Percentiles rank a stretch among this genome's conserved stretches.
Conservation (phyloP, 2,797 vertebrate species). For the Chrysocyon brachyurus region DNA sequence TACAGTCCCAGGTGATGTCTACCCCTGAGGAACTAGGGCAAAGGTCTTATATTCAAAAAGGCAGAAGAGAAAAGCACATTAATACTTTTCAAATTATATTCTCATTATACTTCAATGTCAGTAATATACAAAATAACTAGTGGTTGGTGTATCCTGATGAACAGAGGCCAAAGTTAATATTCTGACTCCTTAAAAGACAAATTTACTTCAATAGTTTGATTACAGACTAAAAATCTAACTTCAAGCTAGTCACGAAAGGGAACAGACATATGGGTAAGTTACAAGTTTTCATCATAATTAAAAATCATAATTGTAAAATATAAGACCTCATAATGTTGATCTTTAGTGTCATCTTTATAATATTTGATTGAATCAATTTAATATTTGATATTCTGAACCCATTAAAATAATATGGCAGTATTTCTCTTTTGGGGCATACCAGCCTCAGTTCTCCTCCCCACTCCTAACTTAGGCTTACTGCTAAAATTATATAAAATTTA, state of each 20-base stretch:
- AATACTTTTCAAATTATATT: slow-evolving; percentile 44
- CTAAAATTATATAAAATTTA: slow-evolving; percentile 33
- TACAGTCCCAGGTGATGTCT: neutral
- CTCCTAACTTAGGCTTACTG: neutral
- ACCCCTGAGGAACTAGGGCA: neutral
- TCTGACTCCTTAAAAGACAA: neutral
- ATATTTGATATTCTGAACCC: neutral
- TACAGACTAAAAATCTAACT: slow-evolving; percentile 32
- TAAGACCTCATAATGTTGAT: neutral
- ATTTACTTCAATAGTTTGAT: neutral
- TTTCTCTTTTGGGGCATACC: neutral
- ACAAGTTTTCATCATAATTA: slow-evolving; percentile 10
- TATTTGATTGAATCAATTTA: neutral
- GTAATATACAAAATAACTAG: neutral
- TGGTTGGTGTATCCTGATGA: neutral
- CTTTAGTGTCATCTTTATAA: neutral
- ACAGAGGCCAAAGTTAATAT: neutral
- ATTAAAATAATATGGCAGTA: neutral
- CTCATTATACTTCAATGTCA: neutral
- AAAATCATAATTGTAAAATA: neutral
- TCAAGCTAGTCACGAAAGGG: neutral
- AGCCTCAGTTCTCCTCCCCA: neutral
- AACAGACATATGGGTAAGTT: neutral
- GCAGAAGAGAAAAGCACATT: neutral
- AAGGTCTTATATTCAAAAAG: slow-evolving; percentile 21